Conservation (phyloP, 92 coral and sea anemone genomes). For the Palythoa heliodiscus region DNA sequence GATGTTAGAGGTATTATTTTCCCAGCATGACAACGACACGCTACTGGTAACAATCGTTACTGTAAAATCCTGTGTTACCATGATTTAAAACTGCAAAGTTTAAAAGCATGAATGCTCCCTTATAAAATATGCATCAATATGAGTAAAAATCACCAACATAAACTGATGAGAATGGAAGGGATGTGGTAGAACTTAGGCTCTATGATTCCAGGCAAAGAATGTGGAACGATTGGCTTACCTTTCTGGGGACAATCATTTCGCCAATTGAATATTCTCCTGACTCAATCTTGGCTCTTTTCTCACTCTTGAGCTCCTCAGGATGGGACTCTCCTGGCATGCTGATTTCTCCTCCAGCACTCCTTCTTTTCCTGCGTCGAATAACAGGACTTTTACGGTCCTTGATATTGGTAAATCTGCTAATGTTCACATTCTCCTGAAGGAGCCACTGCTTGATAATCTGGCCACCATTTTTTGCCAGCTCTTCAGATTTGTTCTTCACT, state of each 20-base stretch:
- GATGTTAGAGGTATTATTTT: conserved; percentile 3
- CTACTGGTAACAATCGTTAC: no score
- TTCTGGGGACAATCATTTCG: conserved; percentile 59
- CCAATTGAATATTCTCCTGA: conserved; percentile 49
- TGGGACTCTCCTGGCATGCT: conserved; percentile 52
- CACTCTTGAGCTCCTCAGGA: conserved; percentile 31
- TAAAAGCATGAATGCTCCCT: conserved; percentile 13
- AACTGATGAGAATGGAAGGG: conserved; percentile 1
- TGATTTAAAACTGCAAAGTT: background rate
- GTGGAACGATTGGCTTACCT: conserved; percentile 36
- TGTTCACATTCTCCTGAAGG: conserved; percentile 43
- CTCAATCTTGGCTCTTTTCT: conserved; percentile 42
- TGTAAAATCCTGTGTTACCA: no score
- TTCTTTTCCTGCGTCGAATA: conserved; percentile 53
- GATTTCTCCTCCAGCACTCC: conserved; percentile 65
- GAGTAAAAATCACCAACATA: background rate
- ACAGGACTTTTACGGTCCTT: conserved; percentile 3
- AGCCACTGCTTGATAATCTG: conserved; percentile 62
- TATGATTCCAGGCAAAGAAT: background rate
- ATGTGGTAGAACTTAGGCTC: conserved; percentile 1
- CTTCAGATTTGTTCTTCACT: conserved; percentile 44
- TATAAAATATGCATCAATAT: background rate
- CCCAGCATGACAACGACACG: no score
- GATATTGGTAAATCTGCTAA: conserved; percentile 36
- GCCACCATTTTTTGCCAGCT: conserved; percentile 56